Conservation (phyloP, 1,140 invertebrate genomes). For the Samia ricini region DNA sequence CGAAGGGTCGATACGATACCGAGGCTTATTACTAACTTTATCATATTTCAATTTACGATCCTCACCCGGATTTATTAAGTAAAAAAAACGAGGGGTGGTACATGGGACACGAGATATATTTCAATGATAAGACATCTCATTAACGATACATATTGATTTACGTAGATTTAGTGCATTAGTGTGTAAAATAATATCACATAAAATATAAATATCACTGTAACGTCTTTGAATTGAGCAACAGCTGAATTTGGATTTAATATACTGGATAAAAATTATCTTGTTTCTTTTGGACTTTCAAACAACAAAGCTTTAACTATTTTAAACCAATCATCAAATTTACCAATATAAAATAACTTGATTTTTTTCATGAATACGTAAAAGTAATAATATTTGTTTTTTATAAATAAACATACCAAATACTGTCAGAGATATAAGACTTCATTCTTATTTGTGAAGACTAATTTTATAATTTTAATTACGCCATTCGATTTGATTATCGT, state of each 20-base stretch:
- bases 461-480: neutral
- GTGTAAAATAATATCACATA: neutral
- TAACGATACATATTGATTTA: slow-evolving; percentile 28
- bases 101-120: slow-evolving; percentile 65
- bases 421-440: no score
- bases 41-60: slow-evolving; percentile 78
- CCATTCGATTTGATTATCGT: neutral
- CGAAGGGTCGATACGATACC: slow-evolving; percentile 64
- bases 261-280: neutral
- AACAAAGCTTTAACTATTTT: neutral
- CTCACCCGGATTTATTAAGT: slow-evolving; percentile 69
- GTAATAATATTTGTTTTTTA: no score
- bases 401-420: no score
- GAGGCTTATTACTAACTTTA: slow-evolving; percentile 69
- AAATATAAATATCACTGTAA: no score
- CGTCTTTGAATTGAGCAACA: slow-evolving; percentile 39
- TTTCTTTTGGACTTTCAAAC: neutral
- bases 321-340: neutral
- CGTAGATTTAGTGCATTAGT: neutral
- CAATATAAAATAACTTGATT: no score
- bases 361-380: no score
- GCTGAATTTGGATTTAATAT: neutral
- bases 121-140: slow-evolving; percentile 72
- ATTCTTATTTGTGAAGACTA: neutral
- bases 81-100: slow-evolving; percentile 70